Percentiles rank a stretch among this genome's conserved stretches.
Evolutionary conservation across 2,888 invertebrate species (phyloP).

Genomic region (Cantharis lateralis): DNA sequence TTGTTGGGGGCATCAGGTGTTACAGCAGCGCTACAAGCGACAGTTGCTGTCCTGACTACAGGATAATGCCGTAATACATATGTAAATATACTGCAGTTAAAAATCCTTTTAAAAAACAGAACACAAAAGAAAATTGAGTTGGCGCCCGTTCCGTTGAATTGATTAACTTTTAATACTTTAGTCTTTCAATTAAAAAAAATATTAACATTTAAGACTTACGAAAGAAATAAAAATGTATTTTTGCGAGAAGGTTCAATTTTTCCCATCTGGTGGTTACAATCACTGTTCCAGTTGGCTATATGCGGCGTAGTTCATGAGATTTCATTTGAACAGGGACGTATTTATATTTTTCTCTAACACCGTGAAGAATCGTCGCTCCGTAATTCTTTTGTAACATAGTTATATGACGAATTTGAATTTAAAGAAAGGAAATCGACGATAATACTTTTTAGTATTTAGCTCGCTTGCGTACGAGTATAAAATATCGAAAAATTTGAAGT

Average conservation of each 20-base stretch:
- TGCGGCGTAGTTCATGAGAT: slow-evolving; percentile 43
- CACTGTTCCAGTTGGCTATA: slow-evolving; percentile 36
- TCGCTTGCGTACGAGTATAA: background rate
- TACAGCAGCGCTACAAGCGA: slow-evolving; percentile 35
- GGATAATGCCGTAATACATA: slow-evolving; percentile 37
- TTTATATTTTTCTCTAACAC: background rate
- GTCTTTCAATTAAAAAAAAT: background rate
- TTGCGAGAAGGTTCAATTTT: slow-evolving; percentile 43
- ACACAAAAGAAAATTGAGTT: slow-evolving; percentile 1
- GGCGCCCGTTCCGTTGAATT: background rate
- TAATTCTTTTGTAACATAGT: background rate
- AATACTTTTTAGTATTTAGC: background rate
- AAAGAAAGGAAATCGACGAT: background rate
- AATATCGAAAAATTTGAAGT: slow-evolving; percentile 18
- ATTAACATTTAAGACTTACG: background rate
- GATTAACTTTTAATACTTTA: background rate
- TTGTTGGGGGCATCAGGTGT: slow-evolving; percentile 41
- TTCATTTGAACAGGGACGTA: slow-evolving; percentile 37
- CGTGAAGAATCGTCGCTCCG: background rate
- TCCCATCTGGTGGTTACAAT: slow-evolving; percentile 46
- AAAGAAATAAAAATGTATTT: slow-evolving; percentile 12
- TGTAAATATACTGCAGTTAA: slow-evolving; percentile 33
- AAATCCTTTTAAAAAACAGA: slow-evolving; percentile 13
- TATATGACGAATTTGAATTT: background rate
- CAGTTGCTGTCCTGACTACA: slow-evolving; percentile 41